Percentiles rank a stretch among this genome's conserved stretches.
Evolutionary conservation across 2,113 vertebrate genomes (phyloP).

Genomic region (Archilochus colubris): DNA sequence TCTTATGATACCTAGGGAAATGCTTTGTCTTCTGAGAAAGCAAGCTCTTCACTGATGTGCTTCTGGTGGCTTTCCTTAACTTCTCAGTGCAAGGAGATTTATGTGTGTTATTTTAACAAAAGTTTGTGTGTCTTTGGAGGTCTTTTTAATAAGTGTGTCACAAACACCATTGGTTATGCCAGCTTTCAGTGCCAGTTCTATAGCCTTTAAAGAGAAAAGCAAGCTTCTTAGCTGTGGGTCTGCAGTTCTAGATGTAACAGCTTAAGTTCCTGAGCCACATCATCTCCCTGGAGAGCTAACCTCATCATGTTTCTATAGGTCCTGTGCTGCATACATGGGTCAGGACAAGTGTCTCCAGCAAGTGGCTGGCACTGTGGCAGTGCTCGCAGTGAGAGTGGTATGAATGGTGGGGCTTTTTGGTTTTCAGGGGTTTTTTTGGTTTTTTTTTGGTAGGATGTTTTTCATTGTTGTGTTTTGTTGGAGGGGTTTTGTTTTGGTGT

Average conservation of each 20-base stretch:
- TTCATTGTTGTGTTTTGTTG: no score
- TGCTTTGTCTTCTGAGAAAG: conserved; percentile 39
- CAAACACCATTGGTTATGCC: background rate
- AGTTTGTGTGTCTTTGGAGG: background rate
- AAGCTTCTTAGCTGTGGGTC: background rate
- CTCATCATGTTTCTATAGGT: background rate
- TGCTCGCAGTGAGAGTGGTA: background rate
- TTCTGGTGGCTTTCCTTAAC: conserved; percentile 37
- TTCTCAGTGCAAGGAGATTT: background rate
- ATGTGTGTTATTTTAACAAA: background rate
- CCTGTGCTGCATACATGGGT: accelerated
- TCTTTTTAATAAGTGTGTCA: background rate
- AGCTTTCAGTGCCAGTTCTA: background rate
- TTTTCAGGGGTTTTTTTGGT: background rate
- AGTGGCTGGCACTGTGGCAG: background rate
- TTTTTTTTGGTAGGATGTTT: background rate
- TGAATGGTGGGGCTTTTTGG: background rate
- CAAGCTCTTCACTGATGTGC: background rate
- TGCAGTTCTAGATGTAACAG: background rate
- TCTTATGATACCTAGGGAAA: background rate
- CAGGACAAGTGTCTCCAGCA: background rate
- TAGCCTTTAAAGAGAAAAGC: background rate
- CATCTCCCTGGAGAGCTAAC: background rate
- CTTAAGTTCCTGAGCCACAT: background rate
- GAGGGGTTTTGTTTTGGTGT: no score